phyloP scores from a whole-genome alignment of 1,140 invertebrate genomes.

The Drosophila cardini region DNA sequence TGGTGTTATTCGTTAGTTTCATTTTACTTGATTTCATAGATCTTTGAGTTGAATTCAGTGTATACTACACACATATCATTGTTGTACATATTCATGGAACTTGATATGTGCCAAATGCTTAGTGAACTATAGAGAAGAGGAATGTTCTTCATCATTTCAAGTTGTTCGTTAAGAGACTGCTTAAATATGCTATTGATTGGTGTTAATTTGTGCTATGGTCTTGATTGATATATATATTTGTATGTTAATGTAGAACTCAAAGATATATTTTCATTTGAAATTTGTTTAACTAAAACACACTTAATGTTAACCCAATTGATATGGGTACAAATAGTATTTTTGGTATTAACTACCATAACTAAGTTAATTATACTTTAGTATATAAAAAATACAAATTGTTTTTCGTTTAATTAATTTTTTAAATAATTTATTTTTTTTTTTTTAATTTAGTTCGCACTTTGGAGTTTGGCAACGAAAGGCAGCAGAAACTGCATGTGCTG shows the following conservation, averaged over 20 bases:
- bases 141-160: not conserved
- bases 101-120: conserved; percentile 51
- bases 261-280: not conserved
- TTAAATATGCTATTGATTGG: not conserved
- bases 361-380: conserved; percentile 3
- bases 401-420: not conserved
- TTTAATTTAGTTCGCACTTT: conserved; percentile 22
- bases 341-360: conserved; percentile 5
- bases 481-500: conserved; percentile 19
- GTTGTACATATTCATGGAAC: conserved; percentile 11
- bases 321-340: conserved; percentile 9
- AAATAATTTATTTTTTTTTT: too few relatives aligned
- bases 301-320: not conserved
- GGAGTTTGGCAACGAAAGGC: conserved; percentile 55
- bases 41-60: not conserved
- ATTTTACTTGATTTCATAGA: conserved; percentile 2
- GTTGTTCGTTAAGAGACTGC: not conserved
- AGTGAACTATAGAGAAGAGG: conserved; percentile 8
- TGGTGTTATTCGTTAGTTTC: conserved; percentile 31
- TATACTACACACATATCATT: conserved; percentile 36
- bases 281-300: conserved; percentile 11
- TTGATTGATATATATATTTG: conserved; percentile 7
- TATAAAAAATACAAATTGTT: conserved; percentile 46
- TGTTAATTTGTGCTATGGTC: conserved; percentile 13
- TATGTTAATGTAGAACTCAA: not conserved